Evolutionary conservation across 2,113 vertebrate genomes (phyloP).

Genomic region (Chionodraco myersi): DNA sequence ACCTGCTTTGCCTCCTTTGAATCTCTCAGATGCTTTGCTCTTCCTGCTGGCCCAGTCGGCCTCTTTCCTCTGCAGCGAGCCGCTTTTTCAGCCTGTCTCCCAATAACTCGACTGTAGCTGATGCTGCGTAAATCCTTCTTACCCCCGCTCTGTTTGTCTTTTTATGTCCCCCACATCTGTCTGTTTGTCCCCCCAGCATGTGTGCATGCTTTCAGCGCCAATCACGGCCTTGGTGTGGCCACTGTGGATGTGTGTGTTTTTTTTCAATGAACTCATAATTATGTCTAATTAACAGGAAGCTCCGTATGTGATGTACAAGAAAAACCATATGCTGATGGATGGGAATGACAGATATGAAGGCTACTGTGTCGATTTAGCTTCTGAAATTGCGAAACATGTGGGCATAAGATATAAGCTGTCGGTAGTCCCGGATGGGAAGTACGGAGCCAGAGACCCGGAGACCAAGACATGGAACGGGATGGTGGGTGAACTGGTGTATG

Average conservation of each 20-base stretch:
- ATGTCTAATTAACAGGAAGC: constrained; percentile 94
- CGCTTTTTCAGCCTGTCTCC: constrained; percentile 52
- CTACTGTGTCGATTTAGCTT: constrained; percentile 99
- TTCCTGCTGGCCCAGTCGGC: constrained; percentile 35
- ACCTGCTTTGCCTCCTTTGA: constrained; percentile 54
- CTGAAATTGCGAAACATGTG: constrained; percentile 98
- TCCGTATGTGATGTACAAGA: constrained; percentile 99
- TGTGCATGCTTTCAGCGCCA: constrained; percentile 32
- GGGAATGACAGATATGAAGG: constrained; percentile 99
- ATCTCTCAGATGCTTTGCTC: constrained; percentile 48
- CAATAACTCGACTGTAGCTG: constrained; percentile 25
- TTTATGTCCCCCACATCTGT: constrained; percentile 38
- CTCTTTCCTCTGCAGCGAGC: constrained; percentile 43
- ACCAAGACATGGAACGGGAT: constrained; percentile 99
- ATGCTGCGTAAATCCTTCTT: constrained; percentile 37
- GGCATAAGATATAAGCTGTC: constrained; percentile 98
- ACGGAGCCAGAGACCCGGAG: constrained; percentile 96
- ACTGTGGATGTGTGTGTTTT: constrained; percentile 44
- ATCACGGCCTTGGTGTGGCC: constrained; percentile 42
- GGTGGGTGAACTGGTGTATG: constrained; percentile 99
- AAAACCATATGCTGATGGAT: constrained; percentile 95
- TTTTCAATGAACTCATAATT: constrained; percentile 75
- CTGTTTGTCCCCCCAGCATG: constrained; percentile 51
- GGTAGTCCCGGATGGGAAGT: constrained; percentile 96
- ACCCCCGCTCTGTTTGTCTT: constrained; percentile 44